Percentiles rank a stretch among this genome's conserved stretches.
These are phyloP conservation scores for Xenops minutus DNA, from an alignment of 2,797 vertebrate genomes.

Conservation along the genomic window DNA sequence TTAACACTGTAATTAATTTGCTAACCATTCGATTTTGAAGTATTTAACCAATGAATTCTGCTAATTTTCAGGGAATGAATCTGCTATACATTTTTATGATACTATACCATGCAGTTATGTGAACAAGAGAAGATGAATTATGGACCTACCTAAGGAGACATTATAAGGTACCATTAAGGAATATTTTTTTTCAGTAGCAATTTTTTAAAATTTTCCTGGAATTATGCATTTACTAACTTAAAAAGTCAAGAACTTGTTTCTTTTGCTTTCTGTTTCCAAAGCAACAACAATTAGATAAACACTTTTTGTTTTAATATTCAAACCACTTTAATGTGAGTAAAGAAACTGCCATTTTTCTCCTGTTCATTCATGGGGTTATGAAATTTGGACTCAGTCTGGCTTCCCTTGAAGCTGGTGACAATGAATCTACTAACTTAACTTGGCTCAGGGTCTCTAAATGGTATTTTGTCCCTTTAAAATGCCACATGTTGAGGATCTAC, in stretches of 20 bases:
- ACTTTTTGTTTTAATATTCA: neutral
- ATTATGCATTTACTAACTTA: neutral
- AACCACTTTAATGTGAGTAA: neutral
- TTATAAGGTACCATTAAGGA: neutral
- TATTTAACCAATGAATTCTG: neutral
- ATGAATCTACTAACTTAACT: neutral
- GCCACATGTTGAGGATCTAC: neutral
- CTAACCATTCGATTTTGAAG: neutral
- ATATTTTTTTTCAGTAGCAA: neutral
- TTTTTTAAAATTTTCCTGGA: neutral
- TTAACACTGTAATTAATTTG: neutral
- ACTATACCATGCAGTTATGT: neutral
- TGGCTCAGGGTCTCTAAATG: neutral
- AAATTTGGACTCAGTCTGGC: neutral
- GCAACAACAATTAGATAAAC: neutral
- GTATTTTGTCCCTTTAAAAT: neutral
- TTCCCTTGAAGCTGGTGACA: neutral
- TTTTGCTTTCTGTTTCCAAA: neutral
- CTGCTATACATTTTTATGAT: neutral
- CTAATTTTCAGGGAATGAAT: neutral
- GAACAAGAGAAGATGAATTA: neutral
- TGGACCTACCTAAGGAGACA: neutral
- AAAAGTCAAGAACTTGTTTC: neutral
- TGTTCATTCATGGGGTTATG: neutral
- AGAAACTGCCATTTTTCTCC: neutral